Conservation (phyloP, 2,113 vertebrate genomes). For the Erythrolamprus reginae region DNA sequence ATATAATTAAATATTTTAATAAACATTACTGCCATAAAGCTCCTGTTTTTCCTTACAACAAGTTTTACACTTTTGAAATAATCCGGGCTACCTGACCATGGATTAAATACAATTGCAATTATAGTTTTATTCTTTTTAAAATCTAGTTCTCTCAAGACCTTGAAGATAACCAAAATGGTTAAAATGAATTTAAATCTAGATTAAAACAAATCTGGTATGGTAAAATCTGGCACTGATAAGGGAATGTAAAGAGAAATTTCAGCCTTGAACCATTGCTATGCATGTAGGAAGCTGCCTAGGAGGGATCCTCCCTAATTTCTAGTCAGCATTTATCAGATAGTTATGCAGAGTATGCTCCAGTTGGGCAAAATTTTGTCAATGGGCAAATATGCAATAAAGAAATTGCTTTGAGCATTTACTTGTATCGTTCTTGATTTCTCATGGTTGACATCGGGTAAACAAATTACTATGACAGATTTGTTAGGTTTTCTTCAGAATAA, state of each 20-base stretch:
- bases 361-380: no score
- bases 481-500: conserved; percentile 63
- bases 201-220: conserved; percentile 23
- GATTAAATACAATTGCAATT: conserved; percentile 57
- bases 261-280: no score
- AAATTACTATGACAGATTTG: conserved; percentile 72
- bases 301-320: no score
- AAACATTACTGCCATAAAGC: conserved; percentile 48
- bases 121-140: conserved; percentile 68
- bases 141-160: conserved; percentile 73
- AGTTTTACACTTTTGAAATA: conserved; percentile 63
- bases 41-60: conserved; percentile 70
- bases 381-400: no score
- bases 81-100: conserved; percentile 46
- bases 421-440: no score
- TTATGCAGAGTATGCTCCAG: no score
- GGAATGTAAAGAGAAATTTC: no score
- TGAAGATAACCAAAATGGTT: conserved; percentile 58
- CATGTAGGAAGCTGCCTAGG: no score
- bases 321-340: no score
- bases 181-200: conserved; percentile 64
- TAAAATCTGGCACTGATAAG: no score
- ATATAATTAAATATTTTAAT: conserved; percentile 28
- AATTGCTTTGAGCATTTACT: no score
- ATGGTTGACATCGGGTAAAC: conserved; percentile 50